Percentiles rank a stretch among this genome's conserved stretches.
phyloP scores from a whole-genome alignment of 2,797 vertebrate species.

The Apodemus agrarius region DNA sequence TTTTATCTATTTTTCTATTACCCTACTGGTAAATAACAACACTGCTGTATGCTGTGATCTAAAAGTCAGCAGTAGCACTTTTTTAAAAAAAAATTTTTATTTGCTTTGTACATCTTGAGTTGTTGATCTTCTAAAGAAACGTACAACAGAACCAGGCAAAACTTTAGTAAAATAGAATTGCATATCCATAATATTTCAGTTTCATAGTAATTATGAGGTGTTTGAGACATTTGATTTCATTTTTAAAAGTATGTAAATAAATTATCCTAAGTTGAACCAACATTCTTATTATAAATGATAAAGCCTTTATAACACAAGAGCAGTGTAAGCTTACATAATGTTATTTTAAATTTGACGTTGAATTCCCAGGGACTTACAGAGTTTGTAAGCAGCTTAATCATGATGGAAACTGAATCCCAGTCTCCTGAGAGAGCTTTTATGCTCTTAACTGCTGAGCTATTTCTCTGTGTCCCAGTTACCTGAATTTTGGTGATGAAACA shows the following conservation, averaged over 20 bases:
- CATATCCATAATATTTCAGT: neutral
- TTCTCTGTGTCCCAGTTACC: neutral
- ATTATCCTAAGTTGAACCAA: neutral
- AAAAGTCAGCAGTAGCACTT: neutral
- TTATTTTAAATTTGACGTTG: neutral
- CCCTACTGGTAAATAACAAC: constrained; percentile 31
- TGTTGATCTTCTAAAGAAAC: neutral
- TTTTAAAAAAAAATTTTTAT: neutral
- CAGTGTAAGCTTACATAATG: neutral
- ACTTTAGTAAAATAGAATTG: neutral
- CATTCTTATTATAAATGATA: neutral
- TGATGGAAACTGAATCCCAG: neutral
- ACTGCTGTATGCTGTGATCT: neutral
- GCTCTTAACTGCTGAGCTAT: too few relatives aligned
- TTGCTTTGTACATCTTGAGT: neutral
- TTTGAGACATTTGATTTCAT: neutral
- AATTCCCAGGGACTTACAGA: neutral
- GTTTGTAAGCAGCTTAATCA: neutral
- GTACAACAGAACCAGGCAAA: neutral
- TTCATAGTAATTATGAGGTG: neutral
- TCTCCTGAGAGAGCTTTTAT: neutral
- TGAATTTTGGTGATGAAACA: neutral
- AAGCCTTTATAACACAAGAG: neutral
- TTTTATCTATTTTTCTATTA: constrained; percentile 52
- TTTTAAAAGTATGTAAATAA: neutral